These are phyloP conservation scores for Axea sp. DNA, from an alignment of 2,888 invertebrate species.

Conservation along the genomic window DNA sequence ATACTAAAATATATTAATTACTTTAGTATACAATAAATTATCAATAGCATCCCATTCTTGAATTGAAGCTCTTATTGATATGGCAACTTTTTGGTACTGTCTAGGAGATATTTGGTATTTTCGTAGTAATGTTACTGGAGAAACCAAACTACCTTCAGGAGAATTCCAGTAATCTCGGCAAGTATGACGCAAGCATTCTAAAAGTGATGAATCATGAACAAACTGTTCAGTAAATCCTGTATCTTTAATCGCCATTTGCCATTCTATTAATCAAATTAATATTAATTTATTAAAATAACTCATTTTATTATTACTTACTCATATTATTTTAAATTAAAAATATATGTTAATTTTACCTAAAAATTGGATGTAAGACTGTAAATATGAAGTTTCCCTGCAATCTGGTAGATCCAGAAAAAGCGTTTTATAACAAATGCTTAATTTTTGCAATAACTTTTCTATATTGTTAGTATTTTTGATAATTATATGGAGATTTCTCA, in stretches of 20 bases:
- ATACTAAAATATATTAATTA: slow-evolving; percentile 69
- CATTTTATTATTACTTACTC: too few species aligned
- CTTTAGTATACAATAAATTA: slow-evolving; percentile 83
- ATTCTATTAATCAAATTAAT: slow-evolving; percentile 79
- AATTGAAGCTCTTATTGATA: slow-evolving; percentile 83
- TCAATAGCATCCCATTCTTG: slow-evolving; percentile 84
- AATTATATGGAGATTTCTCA: slow-evolving; percentile 74
- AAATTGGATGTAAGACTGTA: slow-evolving; percentile 75
- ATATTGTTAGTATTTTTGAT: slow-evolving; percentile 73
- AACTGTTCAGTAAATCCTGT: slow-evolving; percentile 75
- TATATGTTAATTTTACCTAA: slow-evolving; percentile 68
- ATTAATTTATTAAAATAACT: too few species aligned
- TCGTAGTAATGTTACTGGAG: slow-evolving; percentile 81
- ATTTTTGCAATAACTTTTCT: slow-evolving; percentile 73
- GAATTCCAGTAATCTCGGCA: slow-evolving; percentile 82
- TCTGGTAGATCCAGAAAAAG: slow-evolving; percentile 73
- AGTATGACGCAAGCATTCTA: slow-evolving; percentile 81
- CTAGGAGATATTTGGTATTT: slow-evolving; percentile 81
- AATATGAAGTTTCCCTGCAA: slow-evolving; percentile 75
- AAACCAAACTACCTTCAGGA: slow-evolving; percentile 81
- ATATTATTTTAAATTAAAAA: slow-evolving; percentile 4
- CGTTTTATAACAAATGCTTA: slow-evolving; percentile 73
- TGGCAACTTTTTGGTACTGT: slow-evolving; percentile 86
- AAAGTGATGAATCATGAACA: slow-evolving; percentile 76
- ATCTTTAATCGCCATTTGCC: slow-evolving; percentile 81